Evolutionary conservation across 1,140 invertebrate genomes (phyloP).

Genomic region (Tachypleus tridentatus): DNA sequence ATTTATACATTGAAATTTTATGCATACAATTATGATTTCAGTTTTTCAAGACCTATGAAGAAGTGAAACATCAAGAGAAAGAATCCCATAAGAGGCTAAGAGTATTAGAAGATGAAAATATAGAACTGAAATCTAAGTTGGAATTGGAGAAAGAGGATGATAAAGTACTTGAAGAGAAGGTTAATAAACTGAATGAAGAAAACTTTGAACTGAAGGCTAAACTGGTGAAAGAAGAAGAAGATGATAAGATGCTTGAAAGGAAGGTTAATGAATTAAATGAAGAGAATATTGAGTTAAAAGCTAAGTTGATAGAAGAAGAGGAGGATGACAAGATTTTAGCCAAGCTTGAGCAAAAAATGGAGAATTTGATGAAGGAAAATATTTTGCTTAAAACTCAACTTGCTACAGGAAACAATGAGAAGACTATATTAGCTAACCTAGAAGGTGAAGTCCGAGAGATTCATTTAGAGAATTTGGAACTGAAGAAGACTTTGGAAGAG

Average conservation of each 20-base stretch:
- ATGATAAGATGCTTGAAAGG: too few species aligned
- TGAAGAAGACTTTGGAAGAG: too few species aligned
- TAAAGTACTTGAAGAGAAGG: background rate
- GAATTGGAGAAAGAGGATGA: constrained; percentile 14
- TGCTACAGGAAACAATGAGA: constrained; percentile 4
- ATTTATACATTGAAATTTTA: too few species aligned
- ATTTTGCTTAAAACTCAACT: constrained; percentile 2
- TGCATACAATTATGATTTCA: too few species aligned
- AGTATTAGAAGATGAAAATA: constrained; percentile 15
- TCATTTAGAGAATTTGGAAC: too few species aligned
- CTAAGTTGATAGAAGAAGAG: constrained; percentile 1
- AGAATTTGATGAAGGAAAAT: constrained; percentile 13
- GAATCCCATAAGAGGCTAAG: constrained; percentile 4
- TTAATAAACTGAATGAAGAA: constrained; percentile 10
- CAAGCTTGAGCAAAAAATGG: constrained; percentile 3
- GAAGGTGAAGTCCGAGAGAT: too few species aligned
- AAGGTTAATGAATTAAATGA: background rate
- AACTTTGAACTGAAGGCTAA: constrained; percentile 11
- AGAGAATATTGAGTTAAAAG: constrained; percentile 8
- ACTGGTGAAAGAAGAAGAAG: constrained; percentile 7
- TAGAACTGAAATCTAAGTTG: constrained; percentile 9
- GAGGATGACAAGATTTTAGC: constrained; percentile 3
- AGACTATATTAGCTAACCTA: too few species aligned
- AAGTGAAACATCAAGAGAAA: constrained; percentile 11
- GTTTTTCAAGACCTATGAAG: constrained; percentile 8